Conservation (phyloP, 2,888 invertebrate species). For the Apodemia hepburni region DNA sequence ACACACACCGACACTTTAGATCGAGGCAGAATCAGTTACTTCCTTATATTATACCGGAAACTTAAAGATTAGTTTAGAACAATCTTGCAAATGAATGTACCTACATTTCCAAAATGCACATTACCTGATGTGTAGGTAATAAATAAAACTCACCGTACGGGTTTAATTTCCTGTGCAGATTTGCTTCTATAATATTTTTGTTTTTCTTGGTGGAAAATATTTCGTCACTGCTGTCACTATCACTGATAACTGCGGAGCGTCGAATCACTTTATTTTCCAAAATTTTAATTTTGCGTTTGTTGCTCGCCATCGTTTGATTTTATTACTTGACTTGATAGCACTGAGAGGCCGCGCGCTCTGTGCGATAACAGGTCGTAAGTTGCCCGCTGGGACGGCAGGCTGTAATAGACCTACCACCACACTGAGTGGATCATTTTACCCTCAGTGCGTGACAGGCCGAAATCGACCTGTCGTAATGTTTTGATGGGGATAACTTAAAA, state of each 20-base stretch:
- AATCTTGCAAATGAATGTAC: no score
- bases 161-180: constrained; percentile 10
- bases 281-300: constrained; percentile 19
- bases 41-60: no score
- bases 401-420: no score
- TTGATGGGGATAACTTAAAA: no score
- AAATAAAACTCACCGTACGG: constrained; percentile 15
- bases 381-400: background rate
- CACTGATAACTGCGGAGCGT: constrained; percentile 18
- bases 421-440: no score
- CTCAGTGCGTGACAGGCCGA: no score
- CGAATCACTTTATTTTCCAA: constrained; percentile 20
- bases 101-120: no score
- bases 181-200: constrained; percentile 17
- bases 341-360: background rate
- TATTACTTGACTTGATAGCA: background rate
- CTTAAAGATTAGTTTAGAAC: no score
- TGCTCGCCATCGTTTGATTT: background rate
- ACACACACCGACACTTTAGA: no score
- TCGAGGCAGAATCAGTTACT: no score
- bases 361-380: background rate
- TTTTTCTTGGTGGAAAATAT: constrained; percentile 22
- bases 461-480: no score
- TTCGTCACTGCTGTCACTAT: constrained; percentile 21
- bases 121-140: constrained; percentile 7